Evolutionary conservation across 2,888 invertebrate genomes (phyloP), one percentile per base, ranked within the genome.

Genomic region (Cataglyphis livida): DNA sequence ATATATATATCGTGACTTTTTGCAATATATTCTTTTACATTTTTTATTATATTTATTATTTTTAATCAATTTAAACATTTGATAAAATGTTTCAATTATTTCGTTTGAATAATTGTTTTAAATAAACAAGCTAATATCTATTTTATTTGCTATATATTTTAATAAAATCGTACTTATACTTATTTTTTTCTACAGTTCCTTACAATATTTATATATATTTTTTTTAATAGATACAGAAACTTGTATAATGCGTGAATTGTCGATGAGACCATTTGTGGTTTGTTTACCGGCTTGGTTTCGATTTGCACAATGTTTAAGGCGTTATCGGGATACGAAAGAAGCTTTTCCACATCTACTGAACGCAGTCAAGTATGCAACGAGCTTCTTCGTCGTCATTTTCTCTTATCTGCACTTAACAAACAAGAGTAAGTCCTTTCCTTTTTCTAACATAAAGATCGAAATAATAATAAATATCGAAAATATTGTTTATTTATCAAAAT

Each of bases 281-380:
- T 97, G 98, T 91, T 95, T 99, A 35, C 99, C 99, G 0, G 99
- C 99, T 0, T 99, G 99, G 98, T 98, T 98, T 89, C 97, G 99
- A 35, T 99, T 99, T 95, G 98, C 99, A 76, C 99, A 99, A 94
- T 99, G 99, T 92, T 95, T 99, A 71, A 96, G 99, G 0, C 97
- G 99, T 85, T 99, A 99, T 95, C 96, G 98, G 1, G 99, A 99
- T 95, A 98, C 98, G 0, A 96, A 96, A 88, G 98, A 99, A 93
- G 97, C 97, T 0, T 98, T 98, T 95, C 99, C 99, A 0, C 99
- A 99, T 95, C 95, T 99, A 70, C 98, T 98, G 1, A 99, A 99
- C 95, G 99, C 99, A 0, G 98, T 98, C 81, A 99, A 99, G 95
- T 99, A 99, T 94, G 98, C 99, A 0, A 99, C 99, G 0, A 98